These are phyloP conservation scores for Vulpes lagopus DNA, from an alignment of 2,113 vertebrate species.

Conservation along the genomic window DNA sequence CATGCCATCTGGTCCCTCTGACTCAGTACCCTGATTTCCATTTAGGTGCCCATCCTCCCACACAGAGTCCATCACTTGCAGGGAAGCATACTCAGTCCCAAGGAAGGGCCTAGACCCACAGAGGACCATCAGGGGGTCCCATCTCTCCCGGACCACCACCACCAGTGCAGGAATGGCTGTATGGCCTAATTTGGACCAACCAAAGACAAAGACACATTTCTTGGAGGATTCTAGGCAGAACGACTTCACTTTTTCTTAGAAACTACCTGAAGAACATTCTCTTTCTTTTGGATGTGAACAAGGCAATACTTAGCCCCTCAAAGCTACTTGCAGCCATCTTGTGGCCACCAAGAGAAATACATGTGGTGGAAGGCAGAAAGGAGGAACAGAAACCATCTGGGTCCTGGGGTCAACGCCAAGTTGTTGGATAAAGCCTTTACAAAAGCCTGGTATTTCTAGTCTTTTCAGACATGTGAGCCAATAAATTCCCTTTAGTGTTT, in stretches of 20 bases:
- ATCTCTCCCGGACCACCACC: neutral
- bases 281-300: neutral
- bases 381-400: rapidly evolving
- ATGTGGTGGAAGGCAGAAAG: neutral
- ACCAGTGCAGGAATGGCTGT: neutral
- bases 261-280: neutral
- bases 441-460: neutral
- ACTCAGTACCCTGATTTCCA: neutral
- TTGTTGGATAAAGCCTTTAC: neutral
- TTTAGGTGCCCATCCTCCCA: too few relatives aligned
- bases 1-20: rapidly evolving
- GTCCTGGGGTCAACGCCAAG: neutral
- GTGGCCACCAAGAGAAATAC: slow-evolving; percentile 58
- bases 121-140: neutral
- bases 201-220: neutral
- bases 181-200: neutral
- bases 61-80: too few relatives aligned
- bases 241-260: neutral
- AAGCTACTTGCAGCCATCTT: slow-evolving; percentile 74
- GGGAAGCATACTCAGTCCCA: neutral
- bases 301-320: neutral
- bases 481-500: neutral
- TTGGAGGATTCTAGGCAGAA: neutral
- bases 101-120: neutral
- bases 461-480: neutral